Evolutionary conservation across 2,888 invertebrate species (phyloP), one percentile per base, ranked within the genome.

Genomic region (Trissoscelio sp.): DNA sequence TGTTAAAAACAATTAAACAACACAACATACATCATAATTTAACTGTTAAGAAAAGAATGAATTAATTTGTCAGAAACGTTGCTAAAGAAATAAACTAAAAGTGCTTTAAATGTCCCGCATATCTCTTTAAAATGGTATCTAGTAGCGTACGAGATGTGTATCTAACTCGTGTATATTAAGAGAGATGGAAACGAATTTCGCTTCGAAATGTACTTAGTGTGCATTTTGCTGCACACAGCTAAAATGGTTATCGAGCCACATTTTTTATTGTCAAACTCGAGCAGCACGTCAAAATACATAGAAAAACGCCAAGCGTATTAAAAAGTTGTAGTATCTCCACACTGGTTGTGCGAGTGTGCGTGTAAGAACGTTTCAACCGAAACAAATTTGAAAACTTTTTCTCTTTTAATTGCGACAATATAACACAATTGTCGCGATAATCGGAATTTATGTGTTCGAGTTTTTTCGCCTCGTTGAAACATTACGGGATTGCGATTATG

Each of bases 391-490:
- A 55, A 55, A 55, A 55, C 34, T 55, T 55, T 55, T 55, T 34
- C 55, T 20, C 34, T 18, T 55, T 55, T 55, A 55, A 55, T 20
- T 55, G 55, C 55, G 18, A 55, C 55, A 37, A 55, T 55, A 55
- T 55, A 55, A 55, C 55, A 55, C 55, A 55, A 55, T 55, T 55
- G 55, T 55, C 55, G 34, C 20, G 55, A 55, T 55, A 55, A 55
- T 55, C 55, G 55, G 18, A 37, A 55, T 55, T 55, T 55, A 55
- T 55, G 34, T 12, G 31, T 53, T 53, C 11, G n/a, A 22, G 11
- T 20, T 20, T 55, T 55, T 55, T 55, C 55, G 55, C 34, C 11
- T 18, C 55, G 55, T 37, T 37, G 55, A 55, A 18, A 37, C 34
- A 55, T 55, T 37, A 34, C 34, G 55, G 34, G 34, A 20, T 37